Evolutionary conservation across 2,888 invertebrate genomes (phyloP), one percentile per base, ranked within the genome.

Genomic region (Tipula confusa): DNA sequence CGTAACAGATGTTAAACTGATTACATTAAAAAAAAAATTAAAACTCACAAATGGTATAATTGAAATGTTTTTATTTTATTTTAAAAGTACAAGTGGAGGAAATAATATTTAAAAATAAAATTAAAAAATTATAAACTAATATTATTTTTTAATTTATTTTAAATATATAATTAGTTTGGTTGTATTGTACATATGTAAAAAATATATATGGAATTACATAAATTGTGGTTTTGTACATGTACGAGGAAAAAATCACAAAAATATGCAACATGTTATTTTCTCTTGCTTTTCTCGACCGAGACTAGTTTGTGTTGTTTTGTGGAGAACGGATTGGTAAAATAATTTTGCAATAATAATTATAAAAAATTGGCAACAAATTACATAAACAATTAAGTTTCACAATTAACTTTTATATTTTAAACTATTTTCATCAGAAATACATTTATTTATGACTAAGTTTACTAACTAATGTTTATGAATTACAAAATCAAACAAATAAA

Each of bases 21-120:
- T 64, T 64, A 64, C 64, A 64, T 64, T 64, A 64, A 64, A 64
- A n/a, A n/a, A n/a, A n/a, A 43, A 64, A 64, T 64, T 64, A 64
- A 64, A 48, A 24, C 24, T 64, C 24, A 64, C 24, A 24, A 7
- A 64, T 11, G 24, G 24, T 24, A 48, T 18, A 33, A 33, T 33
- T 1, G 11, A 48, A 64, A 18, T n/a, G n/a, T n/a, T 24, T 64
- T 18, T 64, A 24, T 24, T 64, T 43, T 43, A 43, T n/a, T n/a
- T n/a, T n/a, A n/a, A n/a, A n/a, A n/a, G n/a, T n/a, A 2, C 15
- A 43, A 43, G 43, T 64, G 24, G 24, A 64, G 9, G 24, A 64
- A 24, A 24, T 64, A 64, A 24, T 24, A 64, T 64, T 24, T n/a
- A n/a, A 64, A 64, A 24, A 64, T 64, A 38, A 33, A 33, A 38